Conservation (phyloP, 2,797 vertebrate genomes). For the Limnodromus scolopaceus region DNA sequence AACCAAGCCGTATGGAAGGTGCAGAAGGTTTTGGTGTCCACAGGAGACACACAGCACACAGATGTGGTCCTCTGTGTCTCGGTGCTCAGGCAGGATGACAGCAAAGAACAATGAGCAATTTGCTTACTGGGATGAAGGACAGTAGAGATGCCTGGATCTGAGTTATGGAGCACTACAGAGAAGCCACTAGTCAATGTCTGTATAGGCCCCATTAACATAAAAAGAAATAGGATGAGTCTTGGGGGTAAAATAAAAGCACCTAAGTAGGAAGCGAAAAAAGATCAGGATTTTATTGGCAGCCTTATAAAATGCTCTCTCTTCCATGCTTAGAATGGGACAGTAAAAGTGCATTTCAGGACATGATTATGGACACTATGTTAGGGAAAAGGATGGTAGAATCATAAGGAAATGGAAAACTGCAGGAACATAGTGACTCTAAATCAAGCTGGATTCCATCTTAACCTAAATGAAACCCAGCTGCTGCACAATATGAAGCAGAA, state of each 20-base stretch:
- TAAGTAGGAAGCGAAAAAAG: neutral
- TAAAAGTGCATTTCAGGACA: neutral
- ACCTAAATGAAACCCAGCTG: neutral
- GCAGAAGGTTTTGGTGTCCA: neutral
- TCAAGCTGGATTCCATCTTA: neutral
- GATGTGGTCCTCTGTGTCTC: neutral
- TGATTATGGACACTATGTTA: neutral
- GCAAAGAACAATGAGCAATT: neutral
- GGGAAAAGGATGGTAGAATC: neutral
- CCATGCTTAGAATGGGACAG: neutral
- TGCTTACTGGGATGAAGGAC: neutral
- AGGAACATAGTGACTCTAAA: neutral
- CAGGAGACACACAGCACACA: neutral
- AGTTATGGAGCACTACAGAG: neutral
- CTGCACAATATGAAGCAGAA: neutral
- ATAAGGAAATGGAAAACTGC: neutral
- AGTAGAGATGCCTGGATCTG: neutral
- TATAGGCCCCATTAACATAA: neutral
- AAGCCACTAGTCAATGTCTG: neutral
- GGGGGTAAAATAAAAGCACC: neutral
- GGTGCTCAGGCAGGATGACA: neutral
- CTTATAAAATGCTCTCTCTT: neutral
- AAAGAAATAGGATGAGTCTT: neutral
- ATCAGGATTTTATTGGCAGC: neutral
- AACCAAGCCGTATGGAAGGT: neutral